phyloP scores from a whole-genome alignment of 2,888 invertebrate genomes.

The Drosophila picticornis region DNA sequence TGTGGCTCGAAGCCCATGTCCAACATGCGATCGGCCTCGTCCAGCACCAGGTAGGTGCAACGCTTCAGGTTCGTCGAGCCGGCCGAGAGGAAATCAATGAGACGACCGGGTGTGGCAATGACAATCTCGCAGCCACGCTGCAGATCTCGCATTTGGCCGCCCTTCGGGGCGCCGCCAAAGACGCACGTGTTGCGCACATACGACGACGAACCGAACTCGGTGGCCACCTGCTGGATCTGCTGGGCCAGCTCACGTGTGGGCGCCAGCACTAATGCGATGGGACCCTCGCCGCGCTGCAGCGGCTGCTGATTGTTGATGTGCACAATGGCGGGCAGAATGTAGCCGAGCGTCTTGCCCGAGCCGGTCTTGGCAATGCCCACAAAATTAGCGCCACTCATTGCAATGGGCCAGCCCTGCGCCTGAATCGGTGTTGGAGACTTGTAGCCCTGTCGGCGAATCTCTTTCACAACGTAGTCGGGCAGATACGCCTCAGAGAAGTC shows the following conservation, averaged over 20 bases:
- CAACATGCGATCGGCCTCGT: slow-evolving; percentile 98
- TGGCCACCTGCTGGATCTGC: slow-evolving; percentile 93
- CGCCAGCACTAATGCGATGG: slow-evolving; percentile 92
- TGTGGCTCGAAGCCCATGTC: slow-evolving; percentile 99
- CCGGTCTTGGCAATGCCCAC: slow-evolving; percentile 95
- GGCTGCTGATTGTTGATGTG: slow-evolving; percentile 94
- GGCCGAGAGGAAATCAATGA: slow-evolving; percentile 94
- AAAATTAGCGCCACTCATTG: slow-evolving; percentile 92
- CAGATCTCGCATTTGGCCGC: slow-evolving; percentile 90
- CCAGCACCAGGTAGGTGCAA: slow-evolving; percentile 95
- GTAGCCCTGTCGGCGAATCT: slow-evolving; percentile 89
- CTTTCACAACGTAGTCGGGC: slow-evolving; percentile 90
- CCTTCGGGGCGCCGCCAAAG: slow-evolving; percentile 96
- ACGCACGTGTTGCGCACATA: slow-evolving; percentile 94
- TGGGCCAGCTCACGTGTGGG: slow-evolving; percentile 93
- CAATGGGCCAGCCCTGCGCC: slow-evolving; percentile 95
- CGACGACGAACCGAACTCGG: slow-evolving; percentile 92
- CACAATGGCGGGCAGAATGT: slow-evolving; percentile 93
- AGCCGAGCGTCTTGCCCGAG: slow-evolving; percentile 92
- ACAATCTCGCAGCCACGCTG: slow-evolving; percentile 94
- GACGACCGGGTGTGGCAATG: slow-evolving; percentile 96
- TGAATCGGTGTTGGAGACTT: slow-evolving; percentile 93
- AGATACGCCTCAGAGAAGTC: slow-evolving; percentile 92
- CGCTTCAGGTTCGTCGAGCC: slow-evolving; percentile 91
- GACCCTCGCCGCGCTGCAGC: slow-evolving; percentile 92